These are phyloP conservation scores for Poeciliopsis paucimaculata DNA, from an alignment of 2,797 vertebrate species.

Conservation along the genomic window DNA sequence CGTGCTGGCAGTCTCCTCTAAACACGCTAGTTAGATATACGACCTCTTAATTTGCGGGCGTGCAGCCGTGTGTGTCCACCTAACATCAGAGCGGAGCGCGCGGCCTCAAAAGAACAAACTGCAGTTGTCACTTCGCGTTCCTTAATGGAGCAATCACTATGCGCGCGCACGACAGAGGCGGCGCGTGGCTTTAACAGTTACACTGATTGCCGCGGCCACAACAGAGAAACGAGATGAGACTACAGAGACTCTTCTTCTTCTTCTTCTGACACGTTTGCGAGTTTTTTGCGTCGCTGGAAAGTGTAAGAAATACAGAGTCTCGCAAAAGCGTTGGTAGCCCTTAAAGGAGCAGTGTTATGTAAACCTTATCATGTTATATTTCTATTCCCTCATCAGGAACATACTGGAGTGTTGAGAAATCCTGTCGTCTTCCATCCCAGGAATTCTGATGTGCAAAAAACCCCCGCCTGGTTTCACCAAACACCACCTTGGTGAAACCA, in stretches of 20 bases:
- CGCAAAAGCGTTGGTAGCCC: background rate
- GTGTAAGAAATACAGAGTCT: background rate
- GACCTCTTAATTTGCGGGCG: conserved; percentile 29
- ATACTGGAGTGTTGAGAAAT: too few species aligned
- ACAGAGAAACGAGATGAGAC: conserved; percentile 44
- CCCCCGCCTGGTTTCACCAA: too few species aligned
- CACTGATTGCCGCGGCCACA: conserved; percentile 45
- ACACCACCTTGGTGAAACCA: too few species aligned
- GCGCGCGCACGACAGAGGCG: conserved; percentile 14
- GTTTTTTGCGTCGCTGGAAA: conserved; percentile 23
- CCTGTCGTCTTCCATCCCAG: too few species aligned
- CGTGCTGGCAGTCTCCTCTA: conserved; percentile 34
- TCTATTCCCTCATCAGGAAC: too few species aligned
- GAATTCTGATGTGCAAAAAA: too few species aligned
- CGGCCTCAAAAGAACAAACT: conserved; percentile 41
- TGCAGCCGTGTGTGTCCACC: conserved; percentile 33
- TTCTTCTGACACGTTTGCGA: conserved; percentile 41
- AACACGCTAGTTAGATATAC: conserved; percentile 31
- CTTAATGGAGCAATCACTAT: conserved; percentile 55
- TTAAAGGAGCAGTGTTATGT: background rate
- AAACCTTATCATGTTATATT: too few species aligned
- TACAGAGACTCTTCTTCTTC: conserved; percentile 40
- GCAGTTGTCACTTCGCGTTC: conserved; percentile 37
- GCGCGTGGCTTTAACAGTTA: conserved; percentile 57
- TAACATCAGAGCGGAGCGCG: conserved; percentile 33